Percentiles rank a stretch among this genome's conserved stretches.
Evolutionary conservation across 2,888 invertebrate genomes (phyloP).

Genomic region (Drosophila emarginata): DNA sequence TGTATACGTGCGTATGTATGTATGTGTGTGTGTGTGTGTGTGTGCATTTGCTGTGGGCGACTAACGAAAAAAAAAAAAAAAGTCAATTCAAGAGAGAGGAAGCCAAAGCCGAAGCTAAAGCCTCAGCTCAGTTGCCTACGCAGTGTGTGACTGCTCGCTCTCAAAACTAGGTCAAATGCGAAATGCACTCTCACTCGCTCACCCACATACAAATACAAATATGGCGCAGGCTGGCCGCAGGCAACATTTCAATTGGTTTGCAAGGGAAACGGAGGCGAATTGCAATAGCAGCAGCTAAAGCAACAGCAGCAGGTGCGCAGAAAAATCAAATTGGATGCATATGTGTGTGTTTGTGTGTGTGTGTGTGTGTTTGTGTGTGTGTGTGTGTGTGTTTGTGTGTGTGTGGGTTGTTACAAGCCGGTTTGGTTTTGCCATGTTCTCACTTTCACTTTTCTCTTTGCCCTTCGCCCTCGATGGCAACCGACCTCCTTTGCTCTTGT

Average conservation of each 20-base stretch:
- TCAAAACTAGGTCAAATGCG: constrained; percentile 66
- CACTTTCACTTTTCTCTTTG: constrained; percentile 1
- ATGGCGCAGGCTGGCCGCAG: constrained; percentile 60
- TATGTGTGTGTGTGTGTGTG: background rate
- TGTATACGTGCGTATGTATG: background rate
- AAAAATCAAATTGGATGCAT: constrained; percentile 54
- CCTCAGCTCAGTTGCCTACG: constrained; percentile 13
- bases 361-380: constrained; percentile 16
- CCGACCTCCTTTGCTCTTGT: background rate
- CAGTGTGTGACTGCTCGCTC: constrained; percentile 21
- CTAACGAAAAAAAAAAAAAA: background rate
- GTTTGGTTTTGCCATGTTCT: constrained; percentile 22
- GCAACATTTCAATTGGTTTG: constrained; percentile 70
- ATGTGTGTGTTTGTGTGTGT: constrained; percentile 17
- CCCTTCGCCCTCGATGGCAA: constrained; percentile 8
- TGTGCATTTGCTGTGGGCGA: background rate
- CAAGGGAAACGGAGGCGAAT: constrained; percentile 41
- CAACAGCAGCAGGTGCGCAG: constrained; percentile 67
- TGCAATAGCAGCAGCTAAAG: constrained; percentile 32
- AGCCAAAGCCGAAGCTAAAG: constrained; percentile 12
- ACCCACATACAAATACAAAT: constrained; percentile 23
- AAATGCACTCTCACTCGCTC: constrained; percentile 59
- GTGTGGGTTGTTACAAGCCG: constrained; percentile 52
- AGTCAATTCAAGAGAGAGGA: constrained; percentile 17
- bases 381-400: background rate